Evolutionary conservation across 92 coral and sea anemone species (phyloP), one percentile per base, ranked within the genome.

Genomic region (Epizoanthus stellaris): DNA sequence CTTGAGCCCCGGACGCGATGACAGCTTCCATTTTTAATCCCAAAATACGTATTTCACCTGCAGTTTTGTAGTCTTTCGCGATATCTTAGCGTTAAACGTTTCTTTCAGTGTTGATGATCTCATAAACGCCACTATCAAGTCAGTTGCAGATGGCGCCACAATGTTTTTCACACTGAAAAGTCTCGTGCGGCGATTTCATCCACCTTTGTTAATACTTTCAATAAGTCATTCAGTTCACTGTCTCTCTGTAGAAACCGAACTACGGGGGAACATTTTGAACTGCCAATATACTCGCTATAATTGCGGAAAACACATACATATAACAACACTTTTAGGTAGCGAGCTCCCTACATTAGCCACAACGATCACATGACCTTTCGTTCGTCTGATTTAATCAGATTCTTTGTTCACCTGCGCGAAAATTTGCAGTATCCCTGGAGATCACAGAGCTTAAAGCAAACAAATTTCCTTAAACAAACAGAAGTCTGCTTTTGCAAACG

Each of bases 1-100:
- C 98, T 83, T 94, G 98, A 2, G 95, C 94, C 16, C 98, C 98
- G 12, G 98, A 94, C 10, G 91, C 93, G 13, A 94, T 61, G 11
- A 94, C 94, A 13, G 98, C 98, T 36, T 94, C 98, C 98, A 94
- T 94, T 5, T 6, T 88, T 11, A 52, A 20, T 16, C 69, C 8
- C 69, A 52, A 52, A 52, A 54, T 7, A n/a, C n/a, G 2, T n/a
- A 15, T 19, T 6, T 4, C 21, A 61, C 40, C 54, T 34, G 2
- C 12, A 19, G 17, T 66, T 3, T 66, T 66, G 17, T 19, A 60
- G 58, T 19, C 49, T 62, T 43, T 25, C 19, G n/a, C 49, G 19
- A 38, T 62, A 6, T 12, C 60, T 30, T 42, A 62, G 25, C 16
- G 56, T 7, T 25, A 77, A 38, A 77, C 25, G 30, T 40, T n/a